Percentiles rank a stretch among this genome's conserved stretches.
phyloP scores from a whole-genome alignment of 2,113 vertebrate species.

The Machaerirhynchus nigripectus region DNA sequence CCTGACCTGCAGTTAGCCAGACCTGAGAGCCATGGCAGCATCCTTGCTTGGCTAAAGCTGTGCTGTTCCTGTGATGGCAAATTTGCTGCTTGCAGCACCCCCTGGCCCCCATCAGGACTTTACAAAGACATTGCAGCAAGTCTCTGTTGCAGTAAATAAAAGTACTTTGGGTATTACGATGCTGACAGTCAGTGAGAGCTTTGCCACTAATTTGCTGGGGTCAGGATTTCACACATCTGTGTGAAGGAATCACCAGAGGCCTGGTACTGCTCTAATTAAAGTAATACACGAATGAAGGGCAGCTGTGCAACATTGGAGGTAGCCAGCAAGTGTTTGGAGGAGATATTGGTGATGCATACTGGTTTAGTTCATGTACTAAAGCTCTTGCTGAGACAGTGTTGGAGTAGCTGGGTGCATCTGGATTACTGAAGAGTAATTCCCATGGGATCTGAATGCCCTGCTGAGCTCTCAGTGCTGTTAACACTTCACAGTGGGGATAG shows the following conservation, averaged over 20 bases:
- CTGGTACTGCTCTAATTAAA: not conserved
- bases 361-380: not conserved
- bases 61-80: not conserved
- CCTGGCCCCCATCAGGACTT: not conserved
- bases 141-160: not conserved
- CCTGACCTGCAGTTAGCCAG: not conserved
- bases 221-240: not conserved
- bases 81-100: not conserved
- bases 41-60: not conserved
- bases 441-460: not conserved
- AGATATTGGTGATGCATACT: not conserved
- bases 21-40: not conserved
- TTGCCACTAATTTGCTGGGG: not conserved
- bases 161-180: not conserved
- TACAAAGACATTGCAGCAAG: not conserved
- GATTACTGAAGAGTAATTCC: not conserved
- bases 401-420: not conserved
- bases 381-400: not conserved
- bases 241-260: not conserved
- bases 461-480: not conserved
- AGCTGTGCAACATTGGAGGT: not conserved
- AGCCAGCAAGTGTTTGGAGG: not conserved
- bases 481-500: not conserved
- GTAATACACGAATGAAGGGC: not conserved
- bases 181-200: not conserved